Evolutionary conservation across 2,888 invertebrate species (phyloP), one percentile per base, ranked within the genome.

Genomic region (Nezara viridula): DNA sequence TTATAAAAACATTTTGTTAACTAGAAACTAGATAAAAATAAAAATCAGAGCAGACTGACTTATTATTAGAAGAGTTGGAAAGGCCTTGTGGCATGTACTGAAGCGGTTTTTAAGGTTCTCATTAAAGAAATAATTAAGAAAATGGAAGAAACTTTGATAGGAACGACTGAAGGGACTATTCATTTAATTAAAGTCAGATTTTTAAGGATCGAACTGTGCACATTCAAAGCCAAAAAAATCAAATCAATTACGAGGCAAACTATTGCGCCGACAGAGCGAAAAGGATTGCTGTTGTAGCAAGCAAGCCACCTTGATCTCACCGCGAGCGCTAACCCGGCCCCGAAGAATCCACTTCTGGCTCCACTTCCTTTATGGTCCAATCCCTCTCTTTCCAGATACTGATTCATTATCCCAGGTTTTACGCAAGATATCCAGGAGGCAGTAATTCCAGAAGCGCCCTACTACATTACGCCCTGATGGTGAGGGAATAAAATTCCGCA

Each of bases 321-420:
- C 66, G 66, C 66, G 19, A 73, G 66, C 21, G 66, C 37, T 55
- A 19, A 52, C n/a, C 55, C 1, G 52, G 52, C 21, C 24, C 12
- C 24, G 9, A 27, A 32, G 60, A 60, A 60, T 60, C 37, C 66
- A 73, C 37, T 73, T 37, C 66, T 73, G 14, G 7, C 66, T 73
- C 66, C 19, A 73, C 32, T 73, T 60, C 66, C 66, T 73, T 81
- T 47, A 81, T 44, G 81, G 44, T 81, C 40, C n/a, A 24, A 77
- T 44, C 77, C 24, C 77, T 77, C 77, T 24, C 37, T 32, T 73
- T 40, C 81, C 81, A 24, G 7, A 77, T 77, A 40, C 81, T 47
- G 40, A 44, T 44, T 81, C 81, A 81, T 81, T 81, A 81, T 73
- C 81, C 81, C n/a, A n/a, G n/a, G 81, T 47, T 73, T 81, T 81